Conservation (phyloP, 2,797 vertebrate genomes). For the Ceryle rudis region DNA sequence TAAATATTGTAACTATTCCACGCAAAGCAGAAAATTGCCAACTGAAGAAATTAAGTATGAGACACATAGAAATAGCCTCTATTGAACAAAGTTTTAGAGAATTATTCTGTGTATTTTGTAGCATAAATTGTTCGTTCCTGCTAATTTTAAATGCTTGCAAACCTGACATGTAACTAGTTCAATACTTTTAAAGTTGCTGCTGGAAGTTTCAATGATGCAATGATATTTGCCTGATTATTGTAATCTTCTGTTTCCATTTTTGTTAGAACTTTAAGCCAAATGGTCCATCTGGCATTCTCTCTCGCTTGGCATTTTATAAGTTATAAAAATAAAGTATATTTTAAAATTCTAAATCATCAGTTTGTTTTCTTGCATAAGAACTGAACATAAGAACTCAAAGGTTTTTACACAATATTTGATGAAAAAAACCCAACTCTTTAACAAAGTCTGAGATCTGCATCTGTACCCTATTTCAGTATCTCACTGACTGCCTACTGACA, state of each 20-base stretch:
- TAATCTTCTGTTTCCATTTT: constrained; percentile 59
- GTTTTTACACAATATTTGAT: constrained; percentile 36
- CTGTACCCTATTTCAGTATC: constrained; percentile 58
- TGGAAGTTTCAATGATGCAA: constrained; percentile 54
- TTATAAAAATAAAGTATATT: constrained; percentile 60
- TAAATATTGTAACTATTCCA: background rate
- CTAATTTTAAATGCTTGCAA: constrained; percentile 51
- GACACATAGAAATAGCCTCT: constrained; percentile 5
- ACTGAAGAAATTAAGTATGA: constrained; percentile 7
- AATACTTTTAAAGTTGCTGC: constrained; percentile 58
- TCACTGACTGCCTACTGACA: constrained; percentile 59
- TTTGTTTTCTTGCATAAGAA: constrained; percentile 55
- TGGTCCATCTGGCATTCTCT: constrained; percentile 73
- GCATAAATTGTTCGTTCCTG: constrained; percentile 32
- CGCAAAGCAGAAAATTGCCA: background rate
- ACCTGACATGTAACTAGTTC: constrained; percentile 57
- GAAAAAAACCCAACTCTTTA: background rate
- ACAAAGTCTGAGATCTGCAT: constrained; percentile 49
- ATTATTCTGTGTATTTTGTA: constrained; percentile 43
- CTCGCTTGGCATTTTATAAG: constrained; percentile 61
- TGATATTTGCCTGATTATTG: constrained; percentile 59
- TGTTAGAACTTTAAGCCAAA: constrained; percentile 74
- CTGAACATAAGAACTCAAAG: constrained; percentile 37
- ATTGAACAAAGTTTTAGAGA: constrained; percentile 47
- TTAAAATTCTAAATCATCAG: constrained; percentile 48